phyloP scores from a whole-genome alignment of 2,113 vertebrate genomes.

The Gopherus evgoodei region DNA sequence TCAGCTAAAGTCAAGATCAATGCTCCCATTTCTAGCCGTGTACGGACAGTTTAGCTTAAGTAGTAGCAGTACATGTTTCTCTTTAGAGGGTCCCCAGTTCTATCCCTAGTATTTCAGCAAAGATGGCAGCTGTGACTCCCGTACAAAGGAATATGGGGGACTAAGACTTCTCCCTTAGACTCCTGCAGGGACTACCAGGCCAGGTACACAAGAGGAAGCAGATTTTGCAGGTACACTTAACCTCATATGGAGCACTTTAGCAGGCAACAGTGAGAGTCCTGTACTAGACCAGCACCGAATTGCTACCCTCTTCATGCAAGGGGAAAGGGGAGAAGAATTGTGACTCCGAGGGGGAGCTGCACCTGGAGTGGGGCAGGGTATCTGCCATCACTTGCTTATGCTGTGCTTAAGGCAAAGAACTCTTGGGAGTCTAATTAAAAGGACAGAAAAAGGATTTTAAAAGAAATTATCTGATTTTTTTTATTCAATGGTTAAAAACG shows the following conservation, averaged over 20 bases:
- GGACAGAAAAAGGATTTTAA: neutral
- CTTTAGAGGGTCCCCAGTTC: neutral
- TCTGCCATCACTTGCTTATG: neutral
- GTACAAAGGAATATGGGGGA: neutral
- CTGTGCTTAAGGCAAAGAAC: neutral
- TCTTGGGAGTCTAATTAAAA: neutral
- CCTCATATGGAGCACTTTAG: neutral
- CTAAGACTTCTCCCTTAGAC: neutral
- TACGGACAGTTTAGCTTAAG: neutral
- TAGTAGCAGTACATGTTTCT: neutral
- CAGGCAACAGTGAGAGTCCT: neutral
- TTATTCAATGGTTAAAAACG: neutral
- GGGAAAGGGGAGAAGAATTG: neutral
- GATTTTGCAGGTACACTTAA: neutral
- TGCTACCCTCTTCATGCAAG: neutral
- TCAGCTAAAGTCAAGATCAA: too few relatives aligned
- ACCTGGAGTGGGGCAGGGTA: too few relatives aligned
- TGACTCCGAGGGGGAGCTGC: neutral
- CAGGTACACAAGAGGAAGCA: neutral
- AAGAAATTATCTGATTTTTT: neutral
- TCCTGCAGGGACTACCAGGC: neutral
- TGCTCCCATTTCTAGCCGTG: neutral
- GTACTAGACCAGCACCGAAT: neutral
- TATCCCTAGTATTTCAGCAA: fast-evolving
- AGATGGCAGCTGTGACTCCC: fast-evolving